Conservation (phyloP, 2,888 invertebrate species). For the Parascotia fuliginaria region DNA sequence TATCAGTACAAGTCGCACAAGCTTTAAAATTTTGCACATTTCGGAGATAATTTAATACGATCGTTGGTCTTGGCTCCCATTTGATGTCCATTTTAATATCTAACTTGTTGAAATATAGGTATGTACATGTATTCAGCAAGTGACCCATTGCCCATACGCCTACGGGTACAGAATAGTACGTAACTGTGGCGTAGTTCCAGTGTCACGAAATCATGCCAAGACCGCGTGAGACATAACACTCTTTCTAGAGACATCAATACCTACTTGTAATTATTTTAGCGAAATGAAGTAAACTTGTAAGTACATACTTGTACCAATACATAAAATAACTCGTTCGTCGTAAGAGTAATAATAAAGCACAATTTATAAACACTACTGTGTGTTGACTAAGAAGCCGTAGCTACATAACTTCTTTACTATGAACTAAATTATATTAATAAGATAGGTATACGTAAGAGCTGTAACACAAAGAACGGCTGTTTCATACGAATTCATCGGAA, state of each 20-base stretch:
- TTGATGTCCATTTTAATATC: constrained; percentile 33
- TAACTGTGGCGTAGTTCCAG: constrained; percentile 34
- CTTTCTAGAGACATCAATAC: constrained; percentile 12
- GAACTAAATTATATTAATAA: too few relatives aligned
- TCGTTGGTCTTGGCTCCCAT: constrained; percentile 32
- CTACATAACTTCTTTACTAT: too few relatives aligned
- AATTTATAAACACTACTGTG: too few relatives aligned
- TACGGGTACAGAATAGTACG: constrained; percentile 19
- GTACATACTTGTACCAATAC: too few relatives aligned
- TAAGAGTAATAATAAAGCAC: neutral
- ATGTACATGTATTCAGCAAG: constrained; percentile 13
- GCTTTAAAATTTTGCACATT: constrained; percentile 45
- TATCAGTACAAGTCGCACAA: constrained; percentile 29
- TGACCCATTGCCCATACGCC: constrained; percentile 24
- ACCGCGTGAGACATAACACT: constrained; percentile 19
- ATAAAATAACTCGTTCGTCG: neutral
- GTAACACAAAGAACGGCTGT: too few relatives aligned
- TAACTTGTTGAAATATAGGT: constrained; percentile 12
- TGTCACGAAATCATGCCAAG: constrained; percentile 48
- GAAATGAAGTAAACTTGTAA: too few relatives aligned
- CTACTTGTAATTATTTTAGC: neutral
- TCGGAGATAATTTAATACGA: constrained; percentile 51
- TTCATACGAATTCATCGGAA: too few relatives aligned
- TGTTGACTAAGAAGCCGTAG: too few relatives aligned
- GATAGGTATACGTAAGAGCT: too few relatives aligned